A percentile compares a stretch with the other conserved stretches of the same genome.
These are phyloP conservation scores for Brenthis daphne DNA, from an alignment of 2,888 invertebrate species.

Conservation along the genomic window DNA sequence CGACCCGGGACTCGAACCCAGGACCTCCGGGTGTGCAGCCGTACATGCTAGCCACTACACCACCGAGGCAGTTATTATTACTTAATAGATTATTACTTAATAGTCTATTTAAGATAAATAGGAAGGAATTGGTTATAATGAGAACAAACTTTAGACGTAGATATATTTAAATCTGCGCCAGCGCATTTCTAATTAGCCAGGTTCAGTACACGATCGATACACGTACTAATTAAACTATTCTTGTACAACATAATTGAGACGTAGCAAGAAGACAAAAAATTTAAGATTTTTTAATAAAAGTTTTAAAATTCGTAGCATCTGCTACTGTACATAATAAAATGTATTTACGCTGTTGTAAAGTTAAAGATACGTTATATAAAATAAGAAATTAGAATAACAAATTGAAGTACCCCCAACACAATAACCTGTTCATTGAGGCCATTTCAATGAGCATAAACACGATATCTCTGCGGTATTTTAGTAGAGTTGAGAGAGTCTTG, in stretches of 20 bases:
- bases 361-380: too few species aligned
- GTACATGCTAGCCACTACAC: too few species aligned
- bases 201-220: slow-evolving; percentile 63
- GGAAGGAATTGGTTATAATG: slow-evolving; percentile 13
- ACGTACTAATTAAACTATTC: slow-evolving; percentile 48
- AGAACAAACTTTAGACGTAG: slow-evolving; percentile 52
- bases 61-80: too few species aligned
- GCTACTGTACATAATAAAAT: too few species aligned
- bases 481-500: too few species aligned
- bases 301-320: not conserved
- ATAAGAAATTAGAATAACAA: too few species aligned
- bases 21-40: too few species aligned
- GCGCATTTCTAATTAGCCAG: slow-evolving; percentile 59
- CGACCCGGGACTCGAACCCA: too few species aligned
- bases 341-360: too few species aligned
- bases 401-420: too few species aligned
- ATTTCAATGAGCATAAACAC: not conserved
- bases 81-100: not conserved
- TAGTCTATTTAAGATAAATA: not conserved
- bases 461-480: too few species aligned
- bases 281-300: not conserved
- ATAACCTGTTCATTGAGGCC: not conserved
- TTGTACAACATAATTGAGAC: slow-evolving; percentile 18
- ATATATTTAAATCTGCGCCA: slow-evolving; percentile 64
- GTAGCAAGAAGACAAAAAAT: slow-evolving; percentile 6